Conservation (phyloP, 2,113 vertebrate species). For the Bungarus multicinctus region DNA sequence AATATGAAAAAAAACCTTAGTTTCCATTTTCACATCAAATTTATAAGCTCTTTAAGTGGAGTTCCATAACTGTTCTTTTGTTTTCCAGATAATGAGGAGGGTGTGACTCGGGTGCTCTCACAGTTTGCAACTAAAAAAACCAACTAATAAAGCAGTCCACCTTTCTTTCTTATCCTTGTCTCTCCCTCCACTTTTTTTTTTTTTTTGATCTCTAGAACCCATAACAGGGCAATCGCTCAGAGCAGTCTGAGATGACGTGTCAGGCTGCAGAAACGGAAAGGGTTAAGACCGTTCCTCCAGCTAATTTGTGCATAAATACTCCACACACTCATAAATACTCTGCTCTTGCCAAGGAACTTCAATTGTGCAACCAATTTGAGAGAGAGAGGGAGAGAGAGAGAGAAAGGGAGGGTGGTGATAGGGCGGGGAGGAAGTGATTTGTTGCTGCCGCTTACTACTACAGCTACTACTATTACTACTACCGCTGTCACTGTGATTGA, state of each 20-base stretch:
- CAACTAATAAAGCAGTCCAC: neutral
- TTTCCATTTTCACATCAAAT: neutral
- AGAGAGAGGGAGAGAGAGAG: neutral
- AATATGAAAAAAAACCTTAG: neutral
- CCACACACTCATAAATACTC: constrained; percentile 47
- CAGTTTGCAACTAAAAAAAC: neutral
- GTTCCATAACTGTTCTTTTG: constrained; percentile 12
- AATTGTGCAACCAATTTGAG: constrained; percentile 50
- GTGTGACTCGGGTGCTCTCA: neutral
- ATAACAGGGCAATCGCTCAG: neutral
- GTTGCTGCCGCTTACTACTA: constrained; percentile 44
- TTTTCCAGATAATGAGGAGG: neutral
- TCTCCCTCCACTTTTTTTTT: neutral
- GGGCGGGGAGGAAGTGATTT: constrained; percentile 61
- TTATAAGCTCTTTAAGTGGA: constrained; percentile 19
- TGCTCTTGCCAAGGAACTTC: constrained; percentile 57
- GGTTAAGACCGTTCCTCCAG: constrained; percentile 50
- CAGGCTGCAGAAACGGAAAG: constrained; percentile 35
- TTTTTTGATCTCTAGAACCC: neutral
- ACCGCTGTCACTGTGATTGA: constrained; percentile 50
- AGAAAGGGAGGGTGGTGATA: constrained; percentile 11
- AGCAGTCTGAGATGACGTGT: neutral
- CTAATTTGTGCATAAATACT: constrained; percentile 39
- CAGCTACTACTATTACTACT: neutral
- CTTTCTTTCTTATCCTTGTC: neutral